Conservation (phyloP, 2,797 vertebrate species). For the Myripristis jacobus region DNA sequence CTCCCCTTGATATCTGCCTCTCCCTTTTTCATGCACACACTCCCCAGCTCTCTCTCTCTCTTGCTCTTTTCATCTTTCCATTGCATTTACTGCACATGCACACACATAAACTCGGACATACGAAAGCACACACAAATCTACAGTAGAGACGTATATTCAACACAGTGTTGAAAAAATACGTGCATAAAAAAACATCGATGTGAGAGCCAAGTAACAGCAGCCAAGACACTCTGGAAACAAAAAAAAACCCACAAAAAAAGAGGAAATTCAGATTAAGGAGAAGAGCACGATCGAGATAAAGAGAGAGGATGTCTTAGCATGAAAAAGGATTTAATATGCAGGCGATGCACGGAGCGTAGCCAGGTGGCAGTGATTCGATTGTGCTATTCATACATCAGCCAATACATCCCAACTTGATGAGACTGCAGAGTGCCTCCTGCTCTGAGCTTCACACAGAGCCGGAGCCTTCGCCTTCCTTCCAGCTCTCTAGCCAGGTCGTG, state of each 20-base stretch:
- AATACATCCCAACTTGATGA: slow-evolving; percentile 3
- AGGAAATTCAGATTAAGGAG: slow-evolving; percentile 1
- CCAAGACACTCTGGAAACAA: neutral
- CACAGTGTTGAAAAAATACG: slow-evolving; percentile 26
- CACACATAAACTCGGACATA: neutral
- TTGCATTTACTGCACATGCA: slow-evolving; percentile 13
- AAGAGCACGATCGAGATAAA: neutral
- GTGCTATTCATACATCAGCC: neutral
- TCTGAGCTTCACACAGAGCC: neutral
- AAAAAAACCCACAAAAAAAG: slow-evolving; percentile 7
- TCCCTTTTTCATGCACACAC: neutral
- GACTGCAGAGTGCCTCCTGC: slow-evolving; percentile 6
- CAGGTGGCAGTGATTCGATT: slow-evolving; percentile 3
- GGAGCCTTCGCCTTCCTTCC: neutral
- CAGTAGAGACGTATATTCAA: slow-evolving; percentile 21
- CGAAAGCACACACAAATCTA: neutral
- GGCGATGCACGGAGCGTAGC: no score
- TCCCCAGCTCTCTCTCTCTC: neutral
- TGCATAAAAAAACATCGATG: neutral
- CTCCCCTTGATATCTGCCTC: neutral
- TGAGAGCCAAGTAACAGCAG: slow-evolving; percentile 14
- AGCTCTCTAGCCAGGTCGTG: neutral
- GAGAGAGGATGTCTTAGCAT: neutral
- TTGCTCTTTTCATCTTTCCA: slow-evolving; percentile 12
- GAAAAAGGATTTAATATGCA: neutral